Percentiles rank a stretch among this genome's conserved stretches.
These are phyloP conservation scores for Buphagus erythrorhynchus DNA, from an alignment of 2,797 vertebrate genomes.

Conservation along the genomic window DNA sequence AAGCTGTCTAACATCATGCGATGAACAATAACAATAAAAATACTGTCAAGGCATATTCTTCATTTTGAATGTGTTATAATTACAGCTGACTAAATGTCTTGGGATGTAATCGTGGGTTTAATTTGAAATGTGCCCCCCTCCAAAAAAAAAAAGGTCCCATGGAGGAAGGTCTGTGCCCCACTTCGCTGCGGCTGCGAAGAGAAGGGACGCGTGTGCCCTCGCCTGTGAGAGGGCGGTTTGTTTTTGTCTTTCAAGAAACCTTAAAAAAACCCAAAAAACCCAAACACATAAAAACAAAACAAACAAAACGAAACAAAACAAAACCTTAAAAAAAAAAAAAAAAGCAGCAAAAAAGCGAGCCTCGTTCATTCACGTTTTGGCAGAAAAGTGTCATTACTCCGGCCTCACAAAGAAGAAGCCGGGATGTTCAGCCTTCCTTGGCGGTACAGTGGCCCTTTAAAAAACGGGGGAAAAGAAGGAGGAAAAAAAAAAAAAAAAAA, in stretches of 20 bases:
- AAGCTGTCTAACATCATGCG: constrained; percentile 78
- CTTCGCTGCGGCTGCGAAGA: not conserved
- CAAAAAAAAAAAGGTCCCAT: not conserved
- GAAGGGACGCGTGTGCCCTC: constrained; percentile 45
- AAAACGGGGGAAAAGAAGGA: not conserved
- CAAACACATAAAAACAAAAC: not conserved
- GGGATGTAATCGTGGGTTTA: constrained; percentile 42
- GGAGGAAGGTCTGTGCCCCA: not conserved
- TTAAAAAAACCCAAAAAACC: not conserved
- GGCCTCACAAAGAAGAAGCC: not conserved
- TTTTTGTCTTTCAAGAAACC: constrained; percentile 69
- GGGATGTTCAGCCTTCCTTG: not conserved
- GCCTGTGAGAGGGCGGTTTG: constrained; percentile 67
- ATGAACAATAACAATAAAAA: constrained; percentile 81
- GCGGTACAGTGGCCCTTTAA: not conserved
- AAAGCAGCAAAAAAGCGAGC: not conserved
- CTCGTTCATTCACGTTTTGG: not conserved
- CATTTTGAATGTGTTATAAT: constrained; percentile 80
- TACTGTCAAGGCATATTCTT: constrained; percentile 78
- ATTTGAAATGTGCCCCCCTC: not conserved
- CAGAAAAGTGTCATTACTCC: constrained; percentile 44
- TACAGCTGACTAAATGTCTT: constrained; percentile 79
- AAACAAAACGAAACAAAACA: not conserved
- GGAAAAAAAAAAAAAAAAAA: not conserved
- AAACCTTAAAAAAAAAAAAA: not conserved